Evolutionary conservation across 1,140 invertebrate genomes (phyloP).

Genomic region (Conopomorpha cramerella): DNA sequence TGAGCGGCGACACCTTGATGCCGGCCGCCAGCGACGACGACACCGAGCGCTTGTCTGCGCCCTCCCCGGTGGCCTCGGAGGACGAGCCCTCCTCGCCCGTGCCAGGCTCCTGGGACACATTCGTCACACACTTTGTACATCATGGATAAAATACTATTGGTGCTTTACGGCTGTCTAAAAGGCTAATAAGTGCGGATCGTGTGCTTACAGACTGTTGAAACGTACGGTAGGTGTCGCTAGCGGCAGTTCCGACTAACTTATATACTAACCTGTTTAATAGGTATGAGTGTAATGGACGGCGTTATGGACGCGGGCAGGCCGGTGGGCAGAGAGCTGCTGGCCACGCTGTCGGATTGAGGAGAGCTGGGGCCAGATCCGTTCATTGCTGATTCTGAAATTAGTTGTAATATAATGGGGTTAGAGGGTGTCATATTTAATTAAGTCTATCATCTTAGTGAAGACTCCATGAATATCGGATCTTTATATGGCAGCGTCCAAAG

Average conservation of each 20-base stretch:
- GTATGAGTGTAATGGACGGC: constrained; percentile 83
- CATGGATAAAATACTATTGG: too few species aligned
- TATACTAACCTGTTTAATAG: constrained; percentile 74
- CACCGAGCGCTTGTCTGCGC: constrained; percentile 58
- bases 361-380: constrained; percentile 69
- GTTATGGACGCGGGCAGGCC: constrained; percentile 66
- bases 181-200: too few species aligned
- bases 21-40: constrained; percentile 68
- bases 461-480: too few species aligned
- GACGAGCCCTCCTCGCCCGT: constrained; percentile 45
- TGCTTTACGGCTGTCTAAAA: too few species aligned
- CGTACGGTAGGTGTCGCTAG: too few species aligned
- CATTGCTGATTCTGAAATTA: constrained; percentile 36
- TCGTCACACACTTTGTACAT: too few species aligned
- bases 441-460: too few species aligned
- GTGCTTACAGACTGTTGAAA: too few species aligned
- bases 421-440: too few species aligned
- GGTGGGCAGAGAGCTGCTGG: constrained; percentile 67
- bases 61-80: constrained; percentile 24
- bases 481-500: too few species aligned
- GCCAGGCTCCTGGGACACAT: constrained; percentile 41
- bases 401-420: too few species aligned
- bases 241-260: too few species aligned
- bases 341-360: constrained; percentile 76
- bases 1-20: constrained; percentile 81